These are phyloP conservation scores for Hemitrygon akajei DNA, from an alignment of 2,797 vertebrate species.

Conservation along the genomic window DNA sequence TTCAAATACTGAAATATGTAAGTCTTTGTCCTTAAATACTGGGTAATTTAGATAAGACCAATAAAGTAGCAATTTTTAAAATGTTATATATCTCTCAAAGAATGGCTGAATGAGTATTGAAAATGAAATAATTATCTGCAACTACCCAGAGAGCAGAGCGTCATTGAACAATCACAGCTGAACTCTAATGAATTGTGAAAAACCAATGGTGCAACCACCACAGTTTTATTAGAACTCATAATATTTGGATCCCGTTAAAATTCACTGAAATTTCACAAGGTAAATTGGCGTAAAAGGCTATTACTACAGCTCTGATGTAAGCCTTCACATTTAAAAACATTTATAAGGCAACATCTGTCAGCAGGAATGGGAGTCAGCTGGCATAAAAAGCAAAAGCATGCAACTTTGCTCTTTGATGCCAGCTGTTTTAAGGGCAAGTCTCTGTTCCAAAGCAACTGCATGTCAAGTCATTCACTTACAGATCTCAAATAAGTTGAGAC, in stretches of 20 bases:
- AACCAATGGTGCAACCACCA: background rate
- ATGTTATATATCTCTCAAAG: background rate
- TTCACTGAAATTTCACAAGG: background rate
- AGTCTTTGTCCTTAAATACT: background rate
- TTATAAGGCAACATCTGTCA: constrained; percentile 30
- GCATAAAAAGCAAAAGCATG: background rate
- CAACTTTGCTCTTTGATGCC: background rate
- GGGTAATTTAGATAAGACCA: background rate
- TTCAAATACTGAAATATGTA: background rate
- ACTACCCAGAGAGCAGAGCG: background rate
- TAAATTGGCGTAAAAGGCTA: background rate
- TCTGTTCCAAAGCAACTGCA: background rate
- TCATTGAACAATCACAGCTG: background rate
- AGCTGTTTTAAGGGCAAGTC: background rate
- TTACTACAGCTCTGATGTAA: background rate
- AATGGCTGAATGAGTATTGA: background rate
- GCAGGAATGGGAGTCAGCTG: constrained; percentile 15
- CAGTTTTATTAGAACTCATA: constrained; percentile 1
- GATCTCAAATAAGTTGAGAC: background rate
- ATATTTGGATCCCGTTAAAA: background rate
- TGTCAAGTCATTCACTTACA: background rate
- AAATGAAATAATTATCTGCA: background rate
- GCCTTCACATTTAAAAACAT: constrained; percentile 4
- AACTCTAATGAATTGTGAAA: background rate
- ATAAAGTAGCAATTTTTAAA: background rate